Conservation (phyloP, 2,888 invertebrate genomes). For the Achlya flavicornis region DNA sequence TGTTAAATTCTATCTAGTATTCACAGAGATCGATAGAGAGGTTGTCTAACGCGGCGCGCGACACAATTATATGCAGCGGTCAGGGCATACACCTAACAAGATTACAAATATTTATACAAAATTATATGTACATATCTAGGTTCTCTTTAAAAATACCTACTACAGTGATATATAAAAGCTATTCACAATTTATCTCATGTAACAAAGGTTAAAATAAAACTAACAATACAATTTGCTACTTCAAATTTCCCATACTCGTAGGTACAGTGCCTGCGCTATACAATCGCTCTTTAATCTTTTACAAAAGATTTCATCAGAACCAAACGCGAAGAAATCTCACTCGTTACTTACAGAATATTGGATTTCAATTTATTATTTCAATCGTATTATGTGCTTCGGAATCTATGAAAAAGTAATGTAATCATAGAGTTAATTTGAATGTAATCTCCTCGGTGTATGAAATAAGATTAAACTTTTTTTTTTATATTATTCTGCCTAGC, state of each 20-base stretch:
- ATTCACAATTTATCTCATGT: not conserved
- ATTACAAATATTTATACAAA: no score
- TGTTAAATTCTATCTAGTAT: not conserved
- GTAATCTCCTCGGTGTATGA: no score
- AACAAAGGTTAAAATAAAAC: constrained; percentile 11
- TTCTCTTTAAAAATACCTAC: no score
- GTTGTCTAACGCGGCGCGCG: no score
- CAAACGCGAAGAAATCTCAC: constrained; percentile 22
- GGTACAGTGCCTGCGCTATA: not conserved
- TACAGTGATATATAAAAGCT: no score
- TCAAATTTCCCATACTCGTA: not conserved
- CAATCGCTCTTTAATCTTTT: constrained; percentile 19
- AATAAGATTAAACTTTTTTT: no score
- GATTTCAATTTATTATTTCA: constrained; percentile 32
- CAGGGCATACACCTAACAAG: no score
- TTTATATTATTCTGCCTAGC: no score
- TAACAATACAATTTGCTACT: not conserved
- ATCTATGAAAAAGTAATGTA: constrained; percentile 14
- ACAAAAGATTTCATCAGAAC: constrained; percentile 35
- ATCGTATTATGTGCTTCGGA: constrained; percentile 23
- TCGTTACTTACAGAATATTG: constrained; percentile 31
- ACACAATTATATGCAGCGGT: no score
- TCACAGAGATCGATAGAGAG: no score
- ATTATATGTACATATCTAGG: no score
- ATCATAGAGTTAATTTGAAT: no score